These are phyloP conservation scores for Phalacrocorax brasilianus DNA, from an alignment of 2,113 vertebrate genomes.

Conservation along the genomic window DNA sequence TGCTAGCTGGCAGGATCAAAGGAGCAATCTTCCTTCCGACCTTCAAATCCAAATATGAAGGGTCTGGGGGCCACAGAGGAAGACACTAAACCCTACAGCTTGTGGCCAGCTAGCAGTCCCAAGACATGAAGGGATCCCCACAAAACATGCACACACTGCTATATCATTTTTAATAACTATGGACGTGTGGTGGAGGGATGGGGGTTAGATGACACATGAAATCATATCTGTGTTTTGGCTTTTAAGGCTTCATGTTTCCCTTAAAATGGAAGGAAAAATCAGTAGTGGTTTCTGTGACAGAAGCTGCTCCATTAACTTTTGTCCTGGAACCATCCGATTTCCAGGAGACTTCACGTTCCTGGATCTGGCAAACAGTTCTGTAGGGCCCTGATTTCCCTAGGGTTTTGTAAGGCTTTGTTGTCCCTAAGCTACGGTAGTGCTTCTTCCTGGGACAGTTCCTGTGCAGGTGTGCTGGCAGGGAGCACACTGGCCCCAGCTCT, in stretches of 20 bases:
- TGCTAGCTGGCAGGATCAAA: neutral
- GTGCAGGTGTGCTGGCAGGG: neutral
- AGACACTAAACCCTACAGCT: neutral
- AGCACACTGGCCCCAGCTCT: accelerated
- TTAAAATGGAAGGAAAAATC: neutral
- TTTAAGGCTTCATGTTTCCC: neutral
- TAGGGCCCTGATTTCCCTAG: neutral
- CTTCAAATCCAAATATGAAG: neutral
- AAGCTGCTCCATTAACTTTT: neutral
- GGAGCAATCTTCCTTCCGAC: neutral
- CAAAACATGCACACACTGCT: neutral
- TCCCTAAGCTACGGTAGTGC: neutral
- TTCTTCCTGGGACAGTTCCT: neutral
- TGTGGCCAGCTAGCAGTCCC: neutral
- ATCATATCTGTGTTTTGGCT: neutral
- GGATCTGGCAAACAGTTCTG: neutral
- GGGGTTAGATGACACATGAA: neutral
- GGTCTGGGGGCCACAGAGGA: neutral
- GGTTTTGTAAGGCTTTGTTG: neutral
- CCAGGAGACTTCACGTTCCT: neutral
- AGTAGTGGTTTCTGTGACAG: neutral
- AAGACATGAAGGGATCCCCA: accelerated
- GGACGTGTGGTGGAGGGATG: neutral
- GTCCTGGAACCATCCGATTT: neutral
- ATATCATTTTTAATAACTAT: neutral